These are phyloP conservation scores for Arothron firmamentum DNA, from an alignment of 2,113 vertebrate species.

Conservation along the genomic window DNA sequence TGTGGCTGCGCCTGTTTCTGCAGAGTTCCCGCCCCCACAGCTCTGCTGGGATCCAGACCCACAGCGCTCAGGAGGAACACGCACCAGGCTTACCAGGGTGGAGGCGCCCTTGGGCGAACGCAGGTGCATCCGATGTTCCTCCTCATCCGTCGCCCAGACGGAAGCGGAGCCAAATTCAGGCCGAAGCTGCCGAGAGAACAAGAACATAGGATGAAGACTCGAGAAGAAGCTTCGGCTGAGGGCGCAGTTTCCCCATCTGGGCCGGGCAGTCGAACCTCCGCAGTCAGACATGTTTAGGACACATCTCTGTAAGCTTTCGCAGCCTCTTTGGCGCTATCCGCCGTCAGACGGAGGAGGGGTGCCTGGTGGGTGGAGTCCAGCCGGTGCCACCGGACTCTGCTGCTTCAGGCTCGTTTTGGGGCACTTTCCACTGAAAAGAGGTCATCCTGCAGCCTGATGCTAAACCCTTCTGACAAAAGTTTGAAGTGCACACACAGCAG, in stretches of 20 bases:
- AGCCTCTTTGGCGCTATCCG: not conserved
- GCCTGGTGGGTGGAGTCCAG: not conserved
- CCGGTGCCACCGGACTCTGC: not conserved
- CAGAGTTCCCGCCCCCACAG: not conserved
- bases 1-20: not conserved
- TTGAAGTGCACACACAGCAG: conserved; percentile 1
- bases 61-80: not conserved
- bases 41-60: not conserved
- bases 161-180: not conserved
- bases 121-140: not conserved
- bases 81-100: no score
- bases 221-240: conserved; percentile 35
- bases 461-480: not conserved
- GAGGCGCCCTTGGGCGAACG: no score
- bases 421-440: not conserved
- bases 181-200: conserved; percentile 10
- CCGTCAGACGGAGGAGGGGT: not conserved
- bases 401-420: not conserved
- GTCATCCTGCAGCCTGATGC: not conserved
- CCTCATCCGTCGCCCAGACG: no score
- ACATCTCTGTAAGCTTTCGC: conserved; percentile 35
- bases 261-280: conserved; percentile 33
- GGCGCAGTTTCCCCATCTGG: conserved; percentile 54
- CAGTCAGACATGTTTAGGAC: conserved; percentile 45
- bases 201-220: not conserved